Base-by-base conservation (phyloP, 2,113 vertebrate species). In the Hippocampus guttulatus region DNA sequence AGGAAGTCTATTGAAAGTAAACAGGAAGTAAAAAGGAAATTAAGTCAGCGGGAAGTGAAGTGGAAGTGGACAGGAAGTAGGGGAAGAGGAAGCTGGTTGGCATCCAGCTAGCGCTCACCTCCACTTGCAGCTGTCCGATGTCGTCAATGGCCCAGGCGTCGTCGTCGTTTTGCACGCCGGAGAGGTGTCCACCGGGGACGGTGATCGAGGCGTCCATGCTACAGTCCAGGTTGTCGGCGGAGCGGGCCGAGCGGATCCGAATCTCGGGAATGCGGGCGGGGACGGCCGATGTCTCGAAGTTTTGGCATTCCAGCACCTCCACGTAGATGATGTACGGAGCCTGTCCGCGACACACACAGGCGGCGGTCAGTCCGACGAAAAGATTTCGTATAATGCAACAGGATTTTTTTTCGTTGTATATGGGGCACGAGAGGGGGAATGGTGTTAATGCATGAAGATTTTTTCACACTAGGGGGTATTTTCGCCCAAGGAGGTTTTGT, bases 291-390 rank as follows among this genome's bases (percentile, higher is more conserved):
- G 93, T 95, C 88, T 98, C 96, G 0, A 98, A 95, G 83, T 96
- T 97, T 80, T 98, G 96, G 62, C 96, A 98, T 86, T 98, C 96
- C 71, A 98, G 92, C 62, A 97, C 96, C 82, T 98, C 96, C 67
- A 97, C 96, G 2, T 98, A 98, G 92, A 98, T 98, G 57, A 98
- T 75, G 70, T 98, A 98, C 0, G 96, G 96, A 40, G 96, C 96
- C 96, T 98, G 82, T 45, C 30, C 30, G 30, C 30, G 30, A 33
- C 30, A 33, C 30, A 3, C 3, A 3, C 30, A 30, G 30, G 2
- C 30, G 30, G 30, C 30, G 30, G 30, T 30, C 30, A 30, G 30
- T 30, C 30, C 2, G 30, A 30, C 30, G 30, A 33, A 33, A 27
- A 27, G 25, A 27, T 27, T 27, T 27, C 25, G 25, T 27, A 27